phyloP scores from a whole-genome alignment of 2,797 vertebrate species.

The Amblyopsis hoosieri region DNA sequence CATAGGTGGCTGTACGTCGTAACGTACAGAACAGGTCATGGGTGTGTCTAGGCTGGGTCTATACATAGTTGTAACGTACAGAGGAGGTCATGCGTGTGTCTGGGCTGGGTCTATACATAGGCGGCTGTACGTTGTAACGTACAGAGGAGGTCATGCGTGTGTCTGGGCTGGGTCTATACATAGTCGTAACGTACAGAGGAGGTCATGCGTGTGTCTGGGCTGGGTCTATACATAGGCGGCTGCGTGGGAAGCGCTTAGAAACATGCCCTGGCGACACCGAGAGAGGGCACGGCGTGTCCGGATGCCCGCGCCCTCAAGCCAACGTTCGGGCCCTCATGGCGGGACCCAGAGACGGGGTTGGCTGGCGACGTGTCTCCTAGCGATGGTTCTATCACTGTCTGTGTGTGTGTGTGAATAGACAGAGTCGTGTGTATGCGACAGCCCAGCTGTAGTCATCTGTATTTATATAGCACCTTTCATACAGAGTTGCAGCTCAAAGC shows the following conservation, averaged over 20 bases:
- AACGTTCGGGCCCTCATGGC: too few species aligned
- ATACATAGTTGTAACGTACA: conserved; percentile 26
- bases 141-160: conserved; percentile 8
- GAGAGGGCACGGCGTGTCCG: too few species aligned
- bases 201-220: conserved; percentile 12
- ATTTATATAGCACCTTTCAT: too few species aligned
- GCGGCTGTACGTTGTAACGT: background rate
- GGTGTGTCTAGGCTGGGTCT: conserved; percentile 25
- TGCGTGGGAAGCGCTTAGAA: conserved; percentile 12
- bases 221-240: conserved; percentile 38
- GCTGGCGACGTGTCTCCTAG: too few species aligned
- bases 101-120: background rate
- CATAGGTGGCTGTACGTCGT: conserved; percentile 13
- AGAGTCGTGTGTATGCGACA: too few species aligned
- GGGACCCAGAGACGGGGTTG: too few species aligned
- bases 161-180: conserved; percentile 39
- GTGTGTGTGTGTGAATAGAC: too few species aligned
- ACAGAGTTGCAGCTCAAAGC: background rate
- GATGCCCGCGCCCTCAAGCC: too few species aligned
- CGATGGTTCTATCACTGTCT: too few species aligned
- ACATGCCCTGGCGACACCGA: conserved; percentile 8
- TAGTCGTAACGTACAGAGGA: conserved; percentile 5
- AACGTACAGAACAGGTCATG: conserved; percentile 4
- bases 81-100: too few species aligned
- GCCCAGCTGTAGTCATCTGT: too few species aligned